Conservation (phyloP, 2,888 invertebrate genomes). For the Prostheceraeus crozeri region DNA sequence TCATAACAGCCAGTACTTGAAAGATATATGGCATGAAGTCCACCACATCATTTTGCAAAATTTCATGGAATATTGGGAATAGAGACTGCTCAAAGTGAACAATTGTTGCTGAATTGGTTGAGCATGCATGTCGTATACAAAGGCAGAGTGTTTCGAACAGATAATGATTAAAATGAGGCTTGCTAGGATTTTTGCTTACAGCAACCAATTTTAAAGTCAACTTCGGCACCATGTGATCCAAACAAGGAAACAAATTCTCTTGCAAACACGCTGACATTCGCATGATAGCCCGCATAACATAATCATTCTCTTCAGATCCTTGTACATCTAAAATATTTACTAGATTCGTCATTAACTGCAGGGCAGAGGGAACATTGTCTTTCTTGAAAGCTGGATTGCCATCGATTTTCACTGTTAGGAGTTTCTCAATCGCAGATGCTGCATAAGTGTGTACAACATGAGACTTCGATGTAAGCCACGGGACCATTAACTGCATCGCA, state of each 20-base stretch:
- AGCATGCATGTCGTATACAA: conserved; percentile 65
- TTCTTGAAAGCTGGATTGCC: too few relatives aligned
- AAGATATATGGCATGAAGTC: conserved; percentile 58
- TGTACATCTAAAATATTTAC: too few relatives aligned
- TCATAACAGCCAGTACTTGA: conserved; percentile 81
- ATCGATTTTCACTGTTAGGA: conserved; percentile 33
- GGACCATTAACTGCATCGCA: conserved; percentile 70
- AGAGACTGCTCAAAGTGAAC: conserved; percentile 79
- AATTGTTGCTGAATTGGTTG: conserved; percentile 70
- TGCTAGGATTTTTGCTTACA: conserved; percentile 79
- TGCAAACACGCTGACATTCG: conserved; percentile 74
- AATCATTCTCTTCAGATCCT: conserved; percentile 86
- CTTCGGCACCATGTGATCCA: conserved; percentile 72
- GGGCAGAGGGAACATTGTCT: too few relatives aligned
- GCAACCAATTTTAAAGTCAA: conserved; percentile 72
- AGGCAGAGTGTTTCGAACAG: conserved; percentile 88
- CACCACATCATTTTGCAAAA: conserved; percentile 77
- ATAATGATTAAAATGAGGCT: conserved; percentile 96
- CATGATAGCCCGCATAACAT: conserved; percentile 96
- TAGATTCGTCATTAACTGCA: too few relatives aligned
- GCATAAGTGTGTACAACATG: conserved; percentile 89
- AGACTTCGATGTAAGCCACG: conserved; percentile 68
- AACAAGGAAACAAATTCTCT: conserved; percentile 70
- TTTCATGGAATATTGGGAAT: conserved; percentile 88
- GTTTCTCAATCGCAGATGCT: conserved; percentile 75